These are phyloP conservation scores for Antennarius striatus DNA, from an alignment of 2,113 vertebrate genomes.

Conservation along the genomic window DNA sequence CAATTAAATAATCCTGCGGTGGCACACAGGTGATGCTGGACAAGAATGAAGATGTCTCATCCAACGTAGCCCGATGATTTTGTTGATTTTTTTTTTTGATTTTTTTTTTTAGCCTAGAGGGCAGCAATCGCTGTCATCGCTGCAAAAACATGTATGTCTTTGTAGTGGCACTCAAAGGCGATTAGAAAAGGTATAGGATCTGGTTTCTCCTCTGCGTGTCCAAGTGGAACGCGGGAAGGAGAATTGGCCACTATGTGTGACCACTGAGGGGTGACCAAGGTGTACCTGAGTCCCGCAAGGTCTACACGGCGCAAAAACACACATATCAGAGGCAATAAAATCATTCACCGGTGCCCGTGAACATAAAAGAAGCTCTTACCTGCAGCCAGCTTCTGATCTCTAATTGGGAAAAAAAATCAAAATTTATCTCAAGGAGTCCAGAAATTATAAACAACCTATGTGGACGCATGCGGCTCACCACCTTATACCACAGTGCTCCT, in stretches of 20 bases:
- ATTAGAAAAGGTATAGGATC: slow-evolving; percentile 82
- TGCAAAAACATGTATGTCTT: slow-evolving; percentile 65
- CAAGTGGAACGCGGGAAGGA: slow-evolving; percentile 77
- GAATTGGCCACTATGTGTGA: slow-evolving; percentile 62
- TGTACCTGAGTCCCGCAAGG: slow-evolving; percentile 39
- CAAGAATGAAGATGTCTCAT: slow-evolving; percentile 45
- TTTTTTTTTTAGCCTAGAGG: slow-evolving; percentile 19
- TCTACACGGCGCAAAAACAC: slow-evolving; percentile 31
- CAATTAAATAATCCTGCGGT: slow-evolving; percentile 52
- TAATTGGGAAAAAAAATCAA: too few species aligned
- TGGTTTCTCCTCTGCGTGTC: slow-evolving; percentile 85
- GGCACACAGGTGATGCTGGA: slow-evolving; percentile 20
- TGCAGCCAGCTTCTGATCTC: slow-evolving; percentile 20
- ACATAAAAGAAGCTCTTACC: slow-evolving; percentile 61
- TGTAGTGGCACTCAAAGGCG: slow-evolving; percentile 74
- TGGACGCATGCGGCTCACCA: slow-evolving; percentile 30
- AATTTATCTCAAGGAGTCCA: slow-evolving; percentile 1
- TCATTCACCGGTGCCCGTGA: neutral
- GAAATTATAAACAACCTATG: slow-evolving; percentile 26
- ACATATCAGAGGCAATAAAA: slow-evolving; percentile 23
- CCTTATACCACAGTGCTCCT: slow-evolving; percentile 64
- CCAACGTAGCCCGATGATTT: slow-evolving; percentile 48
- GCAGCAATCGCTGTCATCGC: slow-evolving; percentile 38
- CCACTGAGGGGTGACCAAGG: slow-evolving; percentile 82
- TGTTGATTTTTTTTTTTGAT: neutral